Percentiles rank a stretch among this genome's conserved stretches.
phyloP scores from a whole-genome alignment of 2,113 vertebrate species.

The Irena cyanogastra region DNA sequence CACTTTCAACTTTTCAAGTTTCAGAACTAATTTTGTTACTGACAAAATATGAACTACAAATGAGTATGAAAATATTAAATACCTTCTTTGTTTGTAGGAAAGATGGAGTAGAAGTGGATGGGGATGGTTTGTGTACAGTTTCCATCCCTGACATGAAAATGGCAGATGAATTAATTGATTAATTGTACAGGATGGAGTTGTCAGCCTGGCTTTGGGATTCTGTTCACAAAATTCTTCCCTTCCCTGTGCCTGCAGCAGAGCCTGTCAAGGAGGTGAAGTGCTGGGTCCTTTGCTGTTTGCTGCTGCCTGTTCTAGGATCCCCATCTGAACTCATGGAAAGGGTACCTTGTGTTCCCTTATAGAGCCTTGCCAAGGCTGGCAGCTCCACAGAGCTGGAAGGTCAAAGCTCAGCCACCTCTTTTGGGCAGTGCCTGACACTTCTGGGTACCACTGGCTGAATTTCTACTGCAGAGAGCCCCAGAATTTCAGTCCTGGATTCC shows the following conservation, averaged over 20 bases:
- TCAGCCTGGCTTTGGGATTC: background rate
- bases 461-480: background rate
- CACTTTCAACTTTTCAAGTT: background rate
- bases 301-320: background rate
- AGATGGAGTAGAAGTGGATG: too few species aligned
- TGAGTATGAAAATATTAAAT: background rate
- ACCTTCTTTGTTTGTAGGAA: background rate
- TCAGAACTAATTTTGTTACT: background rate
- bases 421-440: background rate
- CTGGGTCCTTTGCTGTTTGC: background rate
- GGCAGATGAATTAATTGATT: background rate
- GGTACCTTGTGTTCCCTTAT: background rate
- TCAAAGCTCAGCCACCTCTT: background rate
- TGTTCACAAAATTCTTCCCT: background rate
- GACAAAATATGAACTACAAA: background rate
- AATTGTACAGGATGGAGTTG: background rate
- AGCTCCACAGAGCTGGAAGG: background rate
- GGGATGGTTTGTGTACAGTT: background rate
- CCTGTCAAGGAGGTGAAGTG: background rate
- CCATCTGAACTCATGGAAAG: background rate
- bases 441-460: background rate
- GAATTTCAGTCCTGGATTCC: background rate
- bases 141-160: fast-evolving
- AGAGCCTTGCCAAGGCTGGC: background rate
- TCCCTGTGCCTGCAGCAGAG: background rate